Evolutionary conservation across 2,113 vertebrate species (phyloP).

Genomic region (Strix uralensis): DNA sequence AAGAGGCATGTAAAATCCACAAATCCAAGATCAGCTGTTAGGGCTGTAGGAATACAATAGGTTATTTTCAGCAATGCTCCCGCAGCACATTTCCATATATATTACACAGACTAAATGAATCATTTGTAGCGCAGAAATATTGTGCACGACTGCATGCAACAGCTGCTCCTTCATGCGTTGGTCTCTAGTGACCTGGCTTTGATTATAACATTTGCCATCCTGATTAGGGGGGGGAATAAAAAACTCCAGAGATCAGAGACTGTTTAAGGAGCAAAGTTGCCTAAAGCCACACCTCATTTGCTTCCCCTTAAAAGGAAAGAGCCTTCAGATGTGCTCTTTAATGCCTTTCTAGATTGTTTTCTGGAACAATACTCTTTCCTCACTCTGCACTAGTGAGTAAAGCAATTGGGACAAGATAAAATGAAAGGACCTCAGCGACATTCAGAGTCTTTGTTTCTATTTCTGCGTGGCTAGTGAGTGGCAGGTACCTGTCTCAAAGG

Average conservation of each 20-base stretch:
- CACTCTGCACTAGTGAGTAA: rapidly evolving
- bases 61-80: neutral
- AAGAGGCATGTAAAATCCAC: neutral
- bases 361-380: neutral
- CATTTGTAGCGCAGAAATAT: neutral
- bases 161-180: neutral
- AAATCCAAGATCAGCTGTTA: neutral
- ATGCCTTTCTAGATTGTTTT: neutral
- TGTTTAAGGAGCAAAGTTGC: neutral
- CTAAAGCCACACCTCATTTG: neutral
- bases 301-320: neutral
- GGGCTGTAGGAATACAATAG: neutral
- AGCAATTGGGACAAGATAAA: neutral
- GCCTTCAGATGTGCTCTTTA: neutral
- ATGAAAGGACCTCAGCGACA: neutral
- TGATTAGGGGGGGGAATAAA: neutral
- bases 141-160: neutral
- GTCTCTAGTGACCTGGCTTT: neutral
- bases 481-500: neutral
- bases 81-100: constrained; percentile 21
- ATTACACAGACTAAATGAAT: neutral
- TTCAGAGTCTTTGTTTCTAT: neutral
- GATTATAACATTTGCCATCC: neutral
- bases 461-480: neutral
- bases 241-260: neutral